Conservation (phyloP, 2,888 invertebrate species). For the Polydrusus tereticollis region DNA sequence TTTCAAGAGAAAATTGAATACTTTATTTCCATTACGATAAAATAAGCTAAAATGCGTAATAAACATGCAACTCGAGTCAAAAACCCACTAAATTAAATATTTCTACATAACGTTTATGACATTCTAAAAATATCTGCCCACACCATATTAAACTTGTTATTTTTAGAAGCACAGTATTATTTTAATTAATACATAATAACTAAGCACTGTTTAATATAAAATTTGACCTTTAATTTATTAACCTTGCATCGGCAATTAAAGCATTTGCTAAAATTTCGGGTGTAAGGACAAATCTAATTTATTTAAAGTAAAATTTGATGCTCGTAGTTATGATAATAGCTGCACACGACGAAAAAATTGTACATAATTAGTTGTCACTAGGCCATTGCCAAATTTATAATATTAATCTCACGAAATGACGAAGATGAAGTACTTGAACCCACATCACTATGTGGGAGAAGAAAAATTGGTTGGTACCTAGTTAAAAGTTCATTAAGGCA, state of each 20-base stretch:
- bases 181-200: slow-evolving; percentile 12
- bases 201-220: slow-evolving; percentile 1
- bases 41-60: background rate
- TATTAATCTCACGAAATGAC: slow-evolving; percentile 28
- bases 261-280: slow-evolving; percentile 22
- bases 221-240: slow-evolving; percentile 17
- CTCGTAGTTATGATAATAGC: slow-evolving; percentile 2
- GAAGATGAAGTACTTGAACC: slow-evolving; percentile 58
- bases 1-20: too few species aligned
- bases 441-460: slow-evolving; percentile 1
- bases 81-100: background rate
- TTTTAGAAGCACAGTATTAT: slow-evolving; percentile 10
- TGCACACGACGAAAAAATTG: slow-evolving; percentile 6
- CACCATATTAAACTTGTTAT: background rate
- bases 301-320: slow-evolving; percentile 9
- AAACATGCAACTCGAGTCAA: background rate
- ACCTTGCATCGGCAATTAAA: slow-evolving; percentile 28
- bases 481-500: slow-evolving; percentile 1
- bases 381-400: slow-evolving; percentile 32
- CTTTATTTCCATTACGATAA: too few species aligned
- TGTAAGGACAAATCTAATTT: slow-evolving; percentile 22
- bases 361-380: slow-evolving; percentile 29
- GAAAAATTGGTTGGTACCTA: slow-evolving; percentile 8
- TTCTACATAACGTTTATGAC: background rate
- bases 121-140: slow-evolving; percentile 8